Evolutionary conservation across 2,797 vertebrate species (phyloP), one percentile per base, ranked within the genome.

Genomic region (Gila robusta): DNA sequence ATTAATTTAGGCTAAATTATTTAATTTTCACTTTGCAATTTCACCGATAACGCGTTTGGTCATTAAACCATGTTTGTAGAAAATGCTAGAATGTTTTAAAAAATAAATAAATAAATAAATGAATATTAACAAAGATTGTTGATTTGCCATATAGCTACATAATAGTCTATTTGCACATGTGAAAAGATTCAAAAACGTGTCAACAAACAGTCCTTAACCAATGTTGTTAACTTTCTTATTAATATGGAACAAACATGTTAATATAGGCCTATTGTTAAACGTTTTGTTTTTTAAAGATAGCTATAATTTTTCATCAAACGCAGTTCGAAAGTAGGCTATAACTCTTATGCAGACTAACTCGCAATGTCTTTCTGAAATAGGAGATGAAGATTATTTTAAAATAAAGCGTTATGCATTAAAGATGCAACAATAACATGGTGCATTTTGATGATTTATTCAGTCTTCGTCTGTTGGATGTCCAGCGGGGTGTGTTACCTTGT

Each of bases 401-500:
- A 37, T 37, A 71, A 32, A 35, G 23, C 5, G 5, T 52, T 21
- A 37, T 26, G 54, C 76, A n/a, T 39, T 14, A 16, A 23, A 59
- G 4, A 78, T 6, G 76, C 37, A 17, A 49, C 10, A 21, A 66
- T 67, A 66, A 16, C 39, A 80, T 19, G 1, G n/a, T 44, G 17
- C 26, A 28, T 14, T 26, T 7, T 4, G 32, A 7, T 35, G 0
- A 54, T 56, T n/a, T n/a, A 21, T 59, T 71, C 12, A 2, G 39
- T 85, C 52, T 78, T 69, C 17, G 3, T 90, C 90, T 83, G 94
- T 93, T 93, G 94, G 93, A 93, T 88, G 91, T 88, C 79, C 91
- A 92, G 92, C 92, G 94, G 86, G 88, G 93, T 93, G 94, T 95
- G 95, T 95, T 94, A 81, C 93, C 91, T 85, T 87, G 74, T 95